Percentiles rank a stretch among this genome's conserved stretches.
phyloP scores from a whole-genome alignment of 2,888 invertebrate genomes.

The Ennomos quercinarius region DNA sequence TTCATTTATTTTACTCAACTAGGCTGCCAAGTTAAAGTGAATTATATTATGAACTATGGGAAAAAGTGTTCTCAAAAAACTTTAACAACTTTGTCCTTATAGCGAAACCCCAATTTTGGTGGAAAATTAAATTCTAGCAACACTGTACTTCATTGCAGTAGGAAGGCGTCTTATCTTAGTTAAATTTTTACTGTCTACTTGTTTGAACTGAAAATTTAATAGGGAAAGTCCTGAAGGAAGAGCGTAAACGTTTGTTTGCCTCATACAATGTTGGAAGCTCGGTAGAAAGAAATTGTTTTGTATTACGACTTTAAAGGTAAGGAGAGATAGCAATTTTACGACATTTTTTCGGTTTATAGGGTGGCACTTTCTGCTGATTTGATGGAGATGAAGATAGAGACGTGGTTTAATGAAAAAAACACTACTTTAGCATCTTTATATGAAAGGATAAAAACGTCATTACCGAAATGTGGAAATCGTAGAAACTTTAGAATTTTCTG shows the following conservation, averaged over 20 bases:
- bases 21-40: too few species aligned
- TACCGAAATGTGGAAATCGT: too few species aligned
- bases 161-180: slow-evolving; percentile 52
- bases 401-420: not conserved
- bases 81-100: slow-evolving; percentile 13
- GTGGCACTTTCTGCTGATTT: slow-evolving; percentile 24
- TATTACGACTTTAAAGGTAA: slow-evolving; percentile 38
- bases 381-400: slow-evolving; percentile 14
- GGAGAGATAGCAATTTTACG: slow-evolving; percentile 38
- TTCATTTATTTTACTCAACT: too few species aligned
- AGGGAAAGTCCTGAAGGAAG: slow-evolving; percentile 45
- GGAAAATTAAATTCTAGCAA: slow-evolving; percentile 14
- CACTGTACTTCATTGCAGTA: slow-evolving; percentile 35
- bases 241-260: slow-evolving; percentile 51
- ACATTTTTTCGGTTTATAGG: slow-evolving; percentile 33
- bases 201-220: slow-evolving; percentile 60
- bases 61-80: too few species aligned
- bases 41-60: too few species aligned
- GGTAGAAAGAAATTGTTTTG: slow-evolving; percentile 41
- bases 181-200: slow-evolving; percentile 59
- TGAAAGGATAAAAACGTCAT: too few species aligned
- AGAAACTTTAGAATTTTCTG: too few species aligned
- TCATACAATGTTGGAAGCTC: slow-evolving; percentile 50
- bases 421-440: too few species aligned
- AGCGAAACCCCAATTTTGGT: slow-evolving; percentile 19